These are phyloP conservation scores for Doryteuthis pealeii DNA, from an alignment of 1,140 invertebrate genomes.

Conservation along the genomic window DNA sequence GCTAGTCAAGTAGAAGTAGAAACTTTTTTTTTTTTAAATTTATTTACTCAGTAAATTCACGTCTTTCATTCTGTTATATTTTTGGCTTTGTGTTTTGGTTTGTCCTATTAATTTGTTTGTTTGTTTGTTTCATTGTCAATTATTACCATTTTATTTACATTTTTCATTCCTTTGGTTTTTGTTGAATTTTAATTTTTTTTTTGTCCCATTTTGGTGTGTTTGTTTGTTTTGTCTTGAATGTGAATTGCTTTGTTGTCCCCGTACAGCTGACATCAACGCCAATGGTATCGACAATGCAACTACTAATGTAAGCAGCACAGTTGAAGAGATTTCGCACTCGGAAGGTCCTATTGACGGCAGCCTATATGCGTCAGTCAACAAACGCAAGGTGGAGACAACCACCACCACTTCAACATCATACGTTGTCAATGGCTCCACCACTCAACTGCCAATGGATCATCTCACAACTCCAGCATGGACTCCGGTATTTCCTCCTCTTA, in stretches of 20 bases:
- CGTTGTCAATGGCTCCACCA: constrained; percentile 2
- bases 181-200: constrained; percentile 10
- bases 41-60: no score
- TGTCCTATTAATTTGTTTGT: no score
- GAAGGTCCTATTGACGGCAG: constrained; percentile 84
- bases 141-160: no score
- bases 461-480: constrained; percentile 44
- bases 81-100: no score
- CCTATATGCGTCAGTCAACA: constrained; percentile 73
- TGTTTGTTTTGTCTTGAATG: constrained; percentile 3
- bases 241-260: constrained; percentile 15
- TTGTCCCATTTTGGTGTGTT: constrained; percentile 23
- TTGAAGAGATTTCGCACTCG: constrained; percentile 63
- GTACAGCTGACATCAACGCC: constrained; percentile 27
- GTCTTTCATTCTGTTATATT: no score
- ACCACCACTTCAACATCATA: constrained; percentile 24
- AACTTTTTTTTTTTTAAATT: no score
- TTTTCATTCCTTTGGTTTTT: no score
- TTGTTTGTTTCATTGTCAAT: no score
- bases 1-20: no score
- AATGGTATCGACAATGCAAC: constrained; percentile 24
- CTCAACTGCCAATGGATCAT: constrained; percentile 30
- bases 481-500: constrained; percentile 45
- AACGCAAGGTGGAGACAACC: constrained; percentile 31
- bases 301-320: constrained; percentile 26